phyloP scores from a whole-genome alignment of 2,113 vertebrate genomes.

The Urocolius indicus region DNA sequence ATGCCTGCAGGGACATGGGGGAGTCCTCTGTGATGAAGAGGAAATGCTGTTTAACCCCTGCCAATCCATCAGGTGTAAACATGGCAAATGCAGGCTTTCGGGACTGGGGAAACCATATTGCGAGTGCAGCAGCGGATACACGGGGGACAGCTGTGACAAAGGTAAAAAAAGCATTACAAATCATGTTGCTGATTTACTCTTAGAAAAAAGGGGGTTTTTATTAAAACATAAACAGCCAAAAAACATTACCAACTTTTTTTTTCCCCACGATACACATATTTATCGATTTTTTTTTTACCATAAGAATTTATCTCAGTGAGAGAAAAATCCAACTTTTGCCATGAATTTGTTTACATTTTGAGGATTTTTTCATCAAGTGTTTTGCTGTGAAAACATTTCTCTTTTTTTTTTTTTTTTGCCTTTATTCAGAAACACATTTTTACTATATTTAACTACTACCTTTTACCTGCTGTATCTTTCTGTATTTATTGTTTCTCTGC shows the following conservation, averaged over 20 bases:
- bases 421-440: conserved; percentile 56
- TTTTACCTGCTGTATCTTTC: conserved; percentile 69
- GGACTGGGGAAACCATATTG: conserved; percentile 95
- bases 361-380: conserved; percentile 29
- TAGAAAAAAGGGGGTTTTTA: background rate
- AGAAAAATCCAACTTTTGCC: background rate
- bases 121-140: conserved; percentile 93
- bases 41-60: conserved; percentile 88
- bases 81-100: conserved; percentile 93
- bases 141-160: conserved; percentile 91
- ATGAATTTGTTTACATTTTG: conserved; percentile 27
- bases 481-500: conserved; percentile 50
- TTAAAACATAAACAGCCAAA: conserved; percentile 41
- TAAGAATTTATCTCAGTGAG: background rate
- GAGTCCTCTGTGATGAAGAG: conserved; percentile 93
- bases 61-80: conserved; percentile 90
- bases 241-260: conserved; percentile 52
- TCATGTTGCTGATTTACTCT: background rate
- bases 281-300: background rate
- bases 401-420: conserved; percentile 57
- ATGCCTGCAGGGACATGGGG: conserved; percentile 91
- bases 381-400: conserved; percentile 47
- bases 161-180: conserved; percentile 76
- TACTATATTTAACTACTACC: conserved; percentile 44
- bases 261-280: conserved; percentile 37